These are phyloP conservation scores for Epinotia brunnichana DNA, from an alignment of 2,888 invertebrate genomes.

Conservation along the genomic window DNA sequence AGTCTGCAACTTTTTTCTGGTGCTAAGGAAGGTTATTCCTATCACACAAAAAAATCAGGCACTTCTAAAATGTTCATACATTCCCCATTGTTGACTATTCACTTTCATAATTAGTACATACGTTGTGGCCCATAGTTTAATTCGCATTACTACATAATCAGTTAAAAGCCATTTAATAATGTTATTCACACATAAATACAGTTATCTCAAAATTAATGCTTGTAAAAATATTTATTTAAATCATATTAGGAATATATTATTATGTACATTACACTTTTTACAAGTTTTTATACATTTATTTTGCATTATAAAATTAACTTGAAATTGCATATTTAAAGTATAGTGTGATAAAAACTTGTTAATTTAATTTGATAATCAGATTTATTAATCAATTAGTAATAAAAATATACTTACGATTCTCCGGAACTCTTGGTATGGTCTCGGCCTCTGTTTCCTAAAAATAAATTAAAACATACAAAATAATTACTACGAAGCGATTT, in stretches of 20 bases:
- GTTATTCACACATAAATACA: slow-evolving; percentile 24
- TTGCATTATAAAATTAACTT: background rate
- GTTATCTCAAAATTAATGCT: background rate
- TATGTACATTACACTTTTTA: background rate
- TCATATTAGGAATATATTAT: background rate
- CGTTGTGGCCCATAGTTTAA: background rate
- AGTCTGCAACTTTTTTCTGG: too few species aligned
- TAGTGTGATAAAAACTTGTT: background rate
- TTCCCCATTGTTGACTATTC: too few species aligned
- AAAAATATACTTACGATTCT: slow-evolving; percentile 74
- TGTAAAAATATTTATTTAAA: background rate
- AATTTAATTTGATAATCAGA: background rate
- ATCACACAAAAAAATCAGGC: too few species aligned
- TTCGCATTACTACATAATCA: background rate
- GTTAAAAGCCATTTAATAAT: slow-evolving; percentile 2
- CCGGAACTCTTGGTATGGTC: slow-evolving; percentile 74
- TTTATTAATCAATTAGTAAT: background rate
- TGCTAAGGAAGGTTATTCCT: too few species aligned
- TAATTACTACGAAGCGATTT: background rate
- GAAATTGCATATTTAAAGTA: background rate
- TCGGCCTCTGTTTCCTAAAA: slow-evolving; percentile 56
- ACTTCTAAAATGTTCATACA: too few species aligned
- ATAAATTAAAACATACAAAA: slow-evolving; percentile 50
- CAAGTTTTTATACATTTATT: background rate
- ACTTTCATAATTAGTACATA: background rate